phyloP scores from a whole-genome alignment of 2,797 vertebrate genomes.

The Sciaenops ocellatus region DNA sequence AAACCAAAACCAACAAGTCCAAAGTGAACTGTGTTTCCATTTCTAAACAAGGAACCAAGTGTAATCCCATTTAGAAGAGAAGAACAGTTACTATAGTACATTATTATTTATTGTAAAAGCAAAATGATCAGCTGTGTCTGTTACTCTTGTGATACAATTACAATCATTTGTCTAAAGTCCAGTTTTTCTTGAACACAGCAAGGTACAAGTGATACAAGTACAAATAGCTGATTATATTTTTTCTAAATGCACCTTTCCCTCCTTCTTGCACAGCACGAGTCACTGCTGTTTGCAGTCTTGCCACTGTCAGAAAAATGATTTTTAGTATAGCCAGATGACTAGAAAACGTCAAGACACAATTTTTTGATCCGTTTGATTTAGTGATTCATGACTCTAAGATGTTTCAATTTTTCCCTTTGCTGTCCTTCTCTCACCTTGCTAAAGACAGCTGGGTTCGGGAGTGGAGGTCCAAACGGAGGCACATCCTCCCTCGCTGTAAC shows the following conservation, averaged over 20 bases:
- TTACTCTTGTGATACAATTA: background rate
- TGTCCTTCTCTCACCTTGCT: conserved; percentile 87
- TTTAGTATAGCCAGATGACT: background rate
- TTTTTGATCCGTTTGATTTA: too few species aligned
- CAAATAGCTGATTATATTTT: background rate
- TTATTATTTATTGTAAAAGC: too few species aligned
- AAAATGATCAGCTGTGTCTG: too few species aligned
- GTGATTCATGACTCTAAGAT: background rate
- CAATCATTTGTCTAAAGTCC: background rate
- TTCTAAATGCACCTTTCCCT: background rate
- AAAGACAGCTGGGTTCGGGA: conserved; percentile 94
- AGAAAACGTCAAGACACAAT: background rate
- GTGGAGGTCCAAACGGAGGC: conserved; percentile 92
- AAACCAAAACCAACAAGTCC: too few species aligned
- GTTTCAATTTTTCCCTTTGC: background rate
- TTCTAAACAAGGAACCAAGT: too few species aligned
- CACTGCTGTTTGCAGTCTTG: background rate
- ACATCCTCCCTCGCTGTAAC: conserved; percentile 97
- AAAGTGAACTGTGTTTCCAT: too few species aligned
- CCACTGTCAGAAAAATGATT: background rate
- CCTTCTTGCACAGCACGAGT: too few species aligned
- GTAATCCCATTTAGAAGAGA: too few species aligned
- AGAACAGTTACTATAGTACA: too few species aligned
- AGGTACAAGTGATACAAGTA: background rate
- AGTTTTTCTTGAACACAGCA: background rate